Base-by-base conservation (phyloP, 2,797 vertebrate genomes). In the Odontamblyopus lacepedii region DNA sequence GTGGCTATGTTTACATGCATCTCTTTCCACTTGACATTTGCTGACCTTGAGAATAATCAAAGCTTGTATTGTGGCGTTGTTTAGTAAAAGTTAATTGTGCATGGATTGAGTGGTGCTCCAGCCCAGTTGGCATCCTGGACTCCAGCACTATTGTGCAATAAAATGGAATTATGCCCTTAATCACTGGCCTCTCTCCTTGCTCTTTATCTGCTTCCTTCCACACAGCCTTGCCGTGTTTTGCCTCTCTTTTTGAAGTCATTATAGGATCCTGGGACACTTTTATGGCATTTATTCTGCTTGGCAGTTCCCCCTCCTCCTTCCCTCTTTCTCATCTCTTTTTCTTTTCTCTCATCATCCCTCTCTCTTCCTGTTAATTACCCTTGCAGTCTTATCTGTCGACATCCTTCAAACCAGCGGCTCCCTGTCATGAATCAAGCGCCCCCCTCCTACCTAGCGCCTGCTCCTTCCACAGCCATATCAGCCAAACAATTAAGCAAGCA, bases 361-460 rank as follows among this genome's bases (percentile, higher is more conserved):
- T 84, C 83, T 87, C 79, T 83, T 84, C 83, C 85, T 84, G 85
- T 88, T 91, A 91, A 91, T 92, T 90, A 90, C 86, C 85, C 86
- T 86, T 85, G 85, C 85, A 78, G 83, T 83, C 85, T 91, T 91
- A 90, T 91, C 89, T 83, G 87, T 88, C 77, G 76, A 86, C 86
- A 90, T 83, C 88, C 84, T 88, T 89, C 91, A 88, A 88, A 88
- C 83, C 80, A 71, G 77, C 35, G 15, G 78, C 71, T 87, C 83
- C 60, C 76, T 85, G 85, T 90, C 88, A 89, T 91, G 83, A 91
- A 91, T 92, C 90, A 90, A 83, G 83, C 23, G n/a, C 71, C 60
- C 69, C 73, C 79, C 48, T 66, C 68, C 75, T 73, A 15, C 70
- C 69, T 69, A 71, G 53, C 32, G 32, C 78, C 55, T 71, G 69